Base-by-base conservation (phyloP, 2,797 vertebrate species). In the Ceryle rudis region DNA sequence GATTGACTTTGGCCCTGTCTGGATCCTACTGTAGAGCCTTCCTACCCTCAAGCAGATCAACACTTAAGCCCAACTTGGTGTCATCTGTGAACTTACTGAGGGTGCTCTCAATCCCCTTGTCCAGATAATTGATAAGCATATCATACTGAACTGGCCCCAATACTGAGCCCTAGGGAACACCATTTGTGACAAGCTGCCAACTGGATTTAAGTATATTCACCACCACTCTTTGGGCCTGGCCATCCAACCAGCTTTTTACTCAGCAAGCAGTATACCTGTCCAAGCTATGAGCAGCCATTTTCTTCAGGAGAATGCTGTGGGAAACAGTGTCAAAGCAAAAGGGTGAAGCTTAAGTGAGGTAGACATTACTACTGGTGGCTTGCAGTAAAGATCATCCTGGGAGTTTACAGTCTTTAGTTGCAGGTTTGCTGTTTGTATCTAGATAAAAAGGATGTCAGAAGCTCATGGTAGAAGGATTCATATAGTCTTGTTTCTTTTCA, bases 241-340 rank as follows among this genome's bases (percentile, higher is more conserved):
- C 10, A 12, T 5, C 42, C 23, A 33, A 29, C 12, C 12, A 29
- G 4, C 19, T 23, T 62, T 22, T 49, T 9, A 74, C 23, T 12
- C 13, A 17, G 25, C 4, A 1, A 74, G 47, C 14, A 2, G 10
- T 41, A 21, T 1, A 4, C 8, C 19, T 2, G 0, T 41, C 10
- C 18, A 49, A 47, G 35, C 42, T 8, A 25, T 33, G 15, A 67
- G 42, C 25, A 41, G 10, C 21, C 11, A 35, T 1, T 21, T 75
- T 85, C 5, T 67, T 16, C 16, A 2, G 7, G 25, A 57, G 35
- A 49, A 66, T 35, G 20, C 13, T 66, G 3, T 51, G 20, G 54
- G 28, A 58, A 44, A 65, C 23, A 10, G 41, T 18, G 28, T 57
- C 18, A 65, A 55, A 88, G 17, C 33, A 73, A 44, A 14, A 57